These are phyloP conservation scores for Pelecanus crispus DNA, from an alignment of 2,113 vertebrate genomes.

Conservation along the genomic window DNA sequence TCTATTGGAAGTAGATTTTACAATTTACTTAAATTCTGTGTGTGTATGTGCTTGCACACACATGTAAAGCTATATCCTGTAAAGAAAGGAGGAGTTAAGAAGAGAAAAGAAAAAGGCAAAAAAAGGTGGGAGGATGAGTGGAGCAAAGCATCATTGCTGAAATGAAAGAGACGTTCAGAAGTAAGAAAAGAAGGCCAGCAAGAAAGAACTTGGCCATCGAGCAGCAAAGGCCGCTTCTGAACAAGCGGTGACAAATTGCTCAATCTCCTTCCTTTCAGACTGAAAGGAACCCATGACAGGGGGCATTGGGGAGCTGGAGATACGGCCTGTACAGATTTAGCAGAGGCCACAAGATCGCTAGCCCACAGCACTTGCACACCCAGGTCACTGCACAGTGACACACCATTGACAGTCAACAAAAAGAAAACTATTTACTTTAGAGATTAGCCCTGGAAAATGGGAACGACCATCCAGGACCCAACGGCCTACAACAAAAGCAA, in stretches of 20 bases:
- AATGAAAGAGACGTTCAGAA: background rate
- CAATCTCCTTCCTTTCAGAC: background rate
- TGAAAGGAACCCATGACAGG: background rate
- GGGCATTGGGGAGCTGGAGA: background rate
- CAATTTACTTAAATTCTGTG: background rate
- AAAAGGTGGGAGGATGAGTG: background rate
- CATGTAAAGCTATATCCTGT: background rate
- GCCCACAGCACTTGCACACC: background rate
- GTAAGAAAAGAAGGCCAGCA: background rate
- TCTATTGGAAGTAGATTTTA: background rate
- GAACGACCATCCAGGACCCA: background rate
- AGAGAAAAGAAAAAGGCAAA: background rate
- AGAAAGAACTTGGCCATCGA: background rate
- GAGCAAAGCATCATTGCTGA: background rate
- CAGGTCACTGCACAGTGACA: background rate
- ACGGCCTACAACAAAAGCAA: background rate
- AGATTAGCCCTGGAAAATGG: background rate
- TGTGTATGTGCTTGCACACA: too few species aligned
- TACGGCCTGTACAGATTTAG: background rate
- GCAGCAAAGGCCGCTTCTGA: background rate
- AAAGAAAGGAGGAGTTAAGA: background rate
- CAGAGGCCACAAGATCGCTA: background rate
- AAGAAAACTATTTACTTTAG: conserved; percentile 9
- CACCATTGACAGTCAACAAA: background rate
- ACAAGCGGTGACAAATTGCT: background rate